Evolutionary conservation across 2,113 vertebrate genomes (phyloP).

Genomic region (Phrynocephalus versicolor): DNA sequence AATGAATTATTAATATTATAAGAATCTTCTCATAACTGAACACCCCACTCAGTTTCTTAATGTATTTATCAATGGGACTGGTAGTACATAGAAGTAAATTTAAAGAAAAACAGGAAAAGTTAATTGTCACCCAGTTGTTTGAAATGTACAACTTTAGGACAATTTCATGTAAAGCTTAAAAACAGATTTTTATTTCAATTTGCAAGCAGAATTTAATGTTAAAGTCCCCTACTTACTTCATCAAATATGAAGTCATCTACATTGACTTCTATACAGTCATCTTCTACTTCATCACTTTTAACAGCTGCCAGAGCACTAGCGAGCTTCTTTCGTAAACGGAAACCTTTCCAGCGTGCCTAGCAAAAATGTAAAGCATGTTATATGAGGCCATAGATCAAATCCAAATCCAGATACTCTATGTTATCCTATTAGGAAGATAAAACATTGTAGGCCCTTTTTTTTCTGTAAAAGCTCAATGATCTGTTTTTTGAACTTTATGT

Average conservation of each 20-base stretch:
- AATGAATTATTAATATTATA: neutral
- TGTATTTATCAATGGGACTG: neutral
- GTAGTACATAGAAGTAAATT: neutral
- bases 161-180: too few species aligned
- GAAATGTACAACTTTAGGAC: too few species aligned
- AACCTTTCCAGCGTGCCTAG: constrained; percentile 94
- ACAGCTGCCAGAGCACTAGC: constrained; percentile 81
- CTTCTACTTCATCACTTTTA: constrained; percentile 77
- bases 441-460: constrained; percentile 84
- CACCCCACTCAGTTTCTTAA: neutral
- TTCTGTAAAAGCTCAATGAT: constrained; percentile 85
- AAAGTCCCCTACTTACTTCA: constrained; percentile 80
- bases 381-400: constrained; percentile 83
- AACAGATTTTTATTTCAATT: neutral
- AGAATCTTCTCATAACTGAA: neutral
- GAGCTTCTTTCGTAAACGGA: constrained; percentile 86
- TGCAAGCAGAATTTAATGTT: constrained; percentile 26
- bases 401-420: constrained; percentile 86
- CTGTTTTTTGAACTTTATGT: constrained; percentile 97
- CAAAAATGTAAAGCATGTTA: constrained; percentile 80
- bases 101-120: neutral
- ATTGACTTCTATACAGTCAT: constrained; percentile 88
- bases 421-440: constrained; percentile 96
- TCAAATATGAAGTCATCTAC: constrained; percentile 84
- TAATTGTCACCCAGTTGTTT: too few species aligned